Base-by-base conservation (phyloP, 2,888 invertebrate species). In the Raillietiella orientalis region DNA sequence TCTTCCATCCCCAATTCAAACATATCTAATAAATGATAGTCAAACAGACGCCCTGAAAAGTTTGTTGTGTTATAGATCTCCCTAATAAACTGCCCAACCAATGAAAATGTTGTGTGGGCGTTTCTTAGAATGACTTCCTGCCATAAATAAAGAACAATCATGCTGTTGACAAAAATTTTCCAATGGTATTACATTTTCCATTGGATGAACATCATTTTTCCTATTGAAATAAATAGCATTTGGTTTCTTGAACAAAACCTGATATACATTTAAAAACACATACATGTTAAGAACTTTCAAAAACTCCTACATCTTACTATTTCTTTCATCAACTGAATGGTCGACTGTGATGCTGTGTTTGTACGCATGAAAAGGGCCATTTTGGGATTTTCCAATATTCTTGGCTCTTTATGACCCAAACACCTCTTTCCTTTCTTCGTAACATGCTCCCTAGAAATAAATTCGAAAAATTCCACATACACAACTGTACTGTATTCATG, bases 51-150 rank as follows among this genome's bases (percentile, higher is more conserved):
- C 1, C 61, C 58, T 55, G 40, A 16, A 10, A 8, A 4, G 5
- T 19, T 16, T 16, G 16, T 14, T 14, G 9, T 16, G 21, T n/a
- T 5, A 15, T 11, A 31, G 9, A 26, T 14, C 5, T 6, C 14
- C 6, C 16, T 11, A 5, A 24, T 12, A 24, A 29, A 14, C 10
- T 16, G 10, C 10, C 25, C 39, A 37, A 52, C 84, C 87, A 27
- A 90, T 43, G 16, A 87, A 53, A 23, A 93, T 46, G 49, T 87
- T 90, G 41, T 87, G 62, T 1, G 90, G 90, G 9, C 87, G 56
- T 43, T 96, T 96, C 47, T 96, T 96, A 26, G 67, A 74, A 41
- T 87, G 74, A 2, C 72, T 71, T 3, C 70, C 77, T 41, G 87
- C 69, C 33, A 72, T 59, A 47, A 96, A 96, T 15, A 93, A 45